A percentile compares a stretch with the other conserved stretches of the same genome.
These are phyloP conservation scores for Lepus americanus DNA, from an alignment of 2,113 vertebrate genomes.

Conservation along the genomic window DNA sequence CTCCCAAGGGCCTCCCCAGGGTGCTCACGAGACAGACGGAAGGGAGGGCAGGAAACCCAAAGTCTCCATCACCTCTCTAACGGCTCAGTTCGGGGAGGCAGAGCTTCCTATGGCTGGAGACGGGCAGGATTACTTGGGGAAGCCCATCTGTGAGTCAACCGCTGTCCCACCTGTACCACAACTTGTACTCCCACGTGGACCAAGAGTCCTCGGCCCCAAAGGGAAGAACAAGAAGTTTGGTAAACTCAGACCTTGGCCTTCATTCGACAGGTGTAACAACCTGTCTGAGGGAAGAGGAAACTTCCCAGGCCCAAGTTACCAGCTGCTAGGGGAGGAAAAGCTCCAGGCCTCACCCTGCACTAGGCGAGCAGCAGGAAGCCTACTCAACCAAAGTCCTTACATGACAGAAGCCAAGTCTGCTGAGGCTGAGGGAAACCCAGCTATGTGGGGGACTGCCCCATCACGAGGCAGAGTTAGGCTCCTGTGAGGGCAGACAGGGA, in stretches of 20 bases:
- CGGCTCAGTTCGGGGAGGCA: not conserved
- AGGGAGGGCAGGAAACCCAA: rapidly evolving
- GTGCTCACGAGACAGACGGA: not conserved
- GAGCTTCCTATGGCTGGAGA: rapidly evolving
- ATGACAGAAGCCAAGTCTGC: not conserved
- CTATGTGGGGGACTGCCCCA: too few relatives aligned
- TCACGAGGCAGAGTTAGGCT: not conserved
- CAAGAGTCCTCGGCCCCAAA: not conserved
- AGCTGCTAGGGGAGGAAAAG: not conserved
- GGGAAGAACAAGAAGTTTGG: not conserved
- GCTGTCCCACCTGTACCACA: not conserved
- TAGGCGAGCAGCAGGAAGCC: not conserved
- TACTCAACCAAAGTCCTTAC: not conserved
- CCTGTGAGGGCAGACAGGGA: not conserved
- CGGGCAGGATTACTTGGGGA: not conserved
- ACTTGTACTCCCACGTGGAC: not conserved
- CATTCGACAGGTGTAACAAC: not conserved
- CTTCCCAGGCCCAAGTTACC: not conserved
- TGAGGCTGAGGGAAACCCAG: not conserved
- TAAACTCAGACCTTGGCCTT: not conserved
- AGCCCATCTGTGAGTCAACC: not conserved
- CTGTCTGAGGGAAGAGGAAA: not conserved
- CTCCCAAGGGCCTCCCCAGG: rapidly evolving
- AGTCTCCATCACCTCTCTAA: rapidly evolving
- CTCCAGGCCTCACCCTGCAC: not conserved